A percentile compares a stretch with the other conserved stretches of the same genome.
Evolutionary conservation across 2,113 vertebrate species (phyloP).

Genomic region (Colinus virginianus): DNA sequence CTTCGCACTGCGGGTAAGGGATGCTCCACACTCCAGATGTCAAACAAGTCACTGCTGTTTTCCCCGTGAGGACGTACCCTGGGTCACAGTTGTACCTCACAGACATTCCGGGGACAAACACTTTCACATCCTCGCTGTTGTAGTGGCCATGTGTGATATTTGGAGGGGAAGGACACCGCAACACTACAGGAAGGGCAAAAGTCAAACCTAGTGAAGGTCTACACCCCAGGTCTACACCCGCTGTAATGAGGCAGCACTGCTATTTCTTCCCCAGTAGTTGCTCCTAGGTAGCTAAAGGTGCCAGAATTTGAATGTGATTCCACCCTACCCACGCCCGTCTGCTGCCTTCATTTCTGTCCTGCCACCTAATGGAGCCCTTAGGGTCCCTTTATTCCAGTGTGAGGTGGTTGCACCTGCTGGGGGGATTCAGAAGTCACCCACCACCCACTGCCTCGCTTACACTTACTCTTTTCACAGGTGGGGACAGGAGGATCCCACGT

Average conservation of each 20-base stretch:
- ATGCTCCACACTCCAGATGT: slow-evolving; percentile 69
- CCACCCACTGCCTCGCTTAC: neutral
- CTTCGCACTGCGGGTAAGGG: slow-evolving; percentile 59
- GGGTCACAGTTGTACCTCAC: slow-evolving; percentile 72
- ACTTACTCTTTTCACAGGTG: slow-evolving; percentile 57
- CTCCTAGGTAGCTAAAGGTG: neutral
- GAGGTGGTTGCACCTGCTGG: neutral
- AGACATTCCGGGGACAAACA: slow-evolving; percentile 47
- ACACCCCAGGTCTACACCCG: neutral
- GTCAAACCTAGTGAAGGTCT: neutral
- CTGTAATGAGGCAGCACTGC: neutral
- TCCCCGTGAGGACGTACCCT: slow-evolving; percentile 61
- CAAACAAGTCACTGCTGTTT: slow-evolving; percentile 58
- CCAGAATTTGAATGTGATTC: neutral
- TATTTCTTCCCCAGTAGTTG: neutral
- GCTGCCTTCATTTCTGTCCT: neutral
- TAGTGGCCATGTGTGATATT: slow-evolving; percentile 9
- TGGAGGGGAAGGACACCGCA: slow-evolving; percentile 36
- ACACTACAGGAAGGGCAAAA: slow-evolving; percentile 6
- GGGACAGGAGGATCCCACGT: slow-evolving; percentile 52
- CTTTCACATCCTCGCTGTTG: neutral
- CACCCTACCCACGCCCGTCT: neutral
- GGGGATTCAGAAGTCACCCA: neutral
- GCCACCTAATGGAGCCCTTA: neutral
- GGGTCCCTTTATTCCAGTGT: neutral